Conservation (phyloP, 2,113 vertebrate genomes). For the Ciconia stormi region DNA sequence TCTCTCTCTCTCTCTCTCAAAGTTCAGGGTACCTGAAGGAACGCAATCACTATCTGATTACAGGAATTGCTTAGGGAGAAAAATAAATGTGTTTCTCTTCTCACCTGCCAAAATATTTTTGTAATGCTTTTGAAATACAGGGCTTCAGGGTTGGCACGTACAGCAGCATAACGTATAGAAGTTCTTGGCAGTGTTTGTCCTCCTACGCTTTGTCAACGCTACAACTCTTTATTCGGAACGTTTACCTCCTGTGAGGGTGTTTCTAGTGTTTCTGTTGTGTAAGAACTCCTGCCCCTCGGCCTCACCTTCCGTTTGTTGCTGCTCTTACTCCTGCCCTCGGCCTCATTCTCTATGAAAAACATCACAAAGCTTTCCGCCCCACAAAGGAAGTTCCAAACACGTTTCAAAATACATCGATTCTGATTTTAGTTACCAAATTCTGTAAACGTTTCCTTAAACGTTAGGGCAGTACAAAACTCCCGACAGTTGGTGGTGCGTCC, state of each 20-base stretch:
- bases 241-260: background rate
- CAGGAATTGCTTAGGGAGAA: background rate
- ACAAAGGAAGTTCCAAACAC: background rate
- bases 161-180: background rate
- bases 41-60: fast-evolving
- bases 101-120: background rate
- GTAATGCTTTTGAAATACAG: too few species aligned
- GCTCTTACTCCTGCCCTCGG: background rate
- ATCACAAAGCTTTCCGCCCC: background rate
- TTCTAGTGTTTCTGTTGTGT: fast-evolving
- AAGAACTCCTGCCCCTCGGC: background rate
- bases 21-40: background rate
- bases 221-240: fast-evolving
- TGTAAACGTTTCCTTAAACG: background rate
- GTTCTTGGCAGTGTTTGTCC: background rate
- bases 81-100: background rate
- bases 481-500: background rate
- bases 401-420: slow-evolving; percentile 47
- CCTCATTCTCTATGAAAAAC: background rate
- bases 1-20: background rate
- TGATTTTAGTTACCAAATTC: slow-evolving; percentile 73
- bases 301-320: fast-evolving
- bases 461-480: slow-evolving; percentile 16
- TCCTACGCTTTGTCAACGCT: too few species aligned
- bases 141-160: background rate